phyloP scores from a whole-genome alignment of 2,888 invertebrate genomes.

The Ormyrus labotus region DNA sequence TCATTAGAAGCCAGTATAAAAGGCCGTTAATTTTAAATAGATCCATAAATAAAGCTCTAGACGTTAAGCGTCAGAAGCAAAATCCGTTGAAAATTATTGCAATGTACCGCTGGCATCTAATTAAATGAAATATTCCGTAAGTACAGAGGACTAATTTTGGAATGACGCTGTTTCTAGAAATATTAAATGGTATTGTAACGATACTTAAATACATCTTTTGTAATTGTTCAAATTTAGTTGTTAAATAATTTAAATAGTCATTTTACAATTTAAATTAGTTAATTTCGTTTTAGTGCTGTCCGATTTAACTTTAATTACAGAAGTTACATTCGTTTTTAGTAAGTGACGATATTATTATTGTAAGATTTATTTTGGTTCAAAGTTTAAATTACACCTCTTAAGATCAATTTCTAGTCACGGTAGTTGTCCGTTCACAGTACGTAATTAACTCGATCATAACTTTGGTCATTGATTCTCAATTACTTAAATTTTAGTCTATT shows the following conservation, averaged over 20 bases:
- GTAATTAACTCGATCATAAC: no score
- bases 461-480: no score
- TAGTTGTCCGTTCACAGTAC: no score
- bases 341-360: no score
- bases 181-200: background rate
- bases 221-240: background rate
- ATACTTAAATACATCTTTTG: background rate
- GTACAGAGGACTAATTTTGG: background rate
- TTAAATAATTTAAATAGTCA: no score
- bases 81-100: conserved; percentile 31
- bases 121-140: conserved; percentile 19
- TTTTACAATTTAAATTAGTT: no score
- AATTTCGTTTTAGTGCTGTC: no score
- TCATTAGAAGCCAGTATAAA: conserved; percentile 13
- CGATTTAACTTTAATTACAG: no score
- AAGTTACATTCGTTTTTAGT: no score
- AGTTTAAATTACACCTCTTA: background rate
- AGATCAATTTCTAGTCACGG: background rate
- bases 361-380: no score
- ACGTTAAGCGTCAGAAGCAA: conserved; percentile 4
- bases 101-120: conserved; percentile 9
- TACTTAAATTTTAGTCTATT: no score
- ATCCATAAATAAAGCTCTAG: conserved; percentile 27
- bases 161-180: background rate
- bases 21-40: conserved; percentile 27